A percentile compares a stretch with the other conserved stretches of the same genome.
Evolutionary conservation across 1,140 invertebrate species (phyloP).

Genomic region (Popillia japonica): DNA sequence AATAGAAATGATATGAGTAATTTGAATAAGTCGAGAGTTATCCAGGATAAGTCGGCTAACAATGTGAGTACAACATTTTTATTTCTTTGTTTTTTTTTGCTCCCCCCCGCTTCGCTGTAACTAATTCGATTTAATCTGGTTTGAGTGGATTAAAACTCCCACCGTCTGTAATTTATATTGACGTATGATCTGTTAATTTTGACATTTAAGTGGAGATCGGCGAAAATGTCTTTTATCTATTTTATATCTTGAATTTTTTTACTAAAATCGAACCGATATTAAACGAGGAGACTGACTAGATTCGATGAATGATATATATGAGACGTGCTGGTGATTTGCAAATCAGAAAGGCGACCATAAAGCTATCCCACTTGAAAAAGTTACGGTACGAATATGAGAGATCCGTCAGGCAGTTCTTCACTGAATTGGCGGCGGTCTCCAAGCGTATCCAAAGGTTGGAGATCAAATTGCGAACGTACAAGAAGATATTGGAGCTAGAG

Average conservation of each 20-base stretch:
- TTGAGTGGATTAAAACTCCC: not conserved
- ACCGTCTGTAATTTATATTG: too few species aligned
- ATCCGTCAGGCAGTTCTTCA: constrained; percentile 23
- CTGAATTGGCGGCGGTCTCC: not conserved
- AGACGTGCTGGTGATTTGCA: not conserved
- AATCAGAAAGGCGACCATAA: not conserved
- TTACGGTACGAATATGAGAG: not conserved
- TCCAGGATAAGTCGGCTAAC: constrained; percentile 9
- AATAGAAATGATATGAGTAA: constrained; percentile 41
- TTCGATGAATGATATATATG: not conserved
- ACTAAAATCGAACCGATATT: too few species aligned
- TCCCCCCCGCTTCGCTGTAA: not conserved
- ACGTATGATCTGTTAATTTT: too few species aligned
- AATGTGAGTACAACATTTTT: constrained; percentile 13
- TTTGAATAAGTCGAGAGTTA: constrained; percentile 18
- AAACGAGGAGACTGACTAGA: not conserved
- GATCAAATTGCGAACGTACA: constrained; percentile 25
- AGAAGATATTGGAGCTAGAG: not conserved
- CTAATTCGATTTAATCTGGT: constrained; percentile 10
- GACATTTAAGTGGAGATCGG: too few species aligned
- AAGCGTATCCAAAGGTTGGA: constrained; percentile 22
- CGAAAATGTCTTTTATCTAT: too few species aligned
- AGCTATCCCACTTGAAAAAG: constrained; percentile 1
- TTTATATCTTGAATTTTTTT: too few species aligned
- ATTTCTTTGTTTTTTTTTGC: not conserved